A percentile compares a stretch with the other conserved stretches of the same genome.
phyloP scores from a whole-genome alignment of 2,888 invertebrate genomes.

The Gasteruption jaculator region DNA sequence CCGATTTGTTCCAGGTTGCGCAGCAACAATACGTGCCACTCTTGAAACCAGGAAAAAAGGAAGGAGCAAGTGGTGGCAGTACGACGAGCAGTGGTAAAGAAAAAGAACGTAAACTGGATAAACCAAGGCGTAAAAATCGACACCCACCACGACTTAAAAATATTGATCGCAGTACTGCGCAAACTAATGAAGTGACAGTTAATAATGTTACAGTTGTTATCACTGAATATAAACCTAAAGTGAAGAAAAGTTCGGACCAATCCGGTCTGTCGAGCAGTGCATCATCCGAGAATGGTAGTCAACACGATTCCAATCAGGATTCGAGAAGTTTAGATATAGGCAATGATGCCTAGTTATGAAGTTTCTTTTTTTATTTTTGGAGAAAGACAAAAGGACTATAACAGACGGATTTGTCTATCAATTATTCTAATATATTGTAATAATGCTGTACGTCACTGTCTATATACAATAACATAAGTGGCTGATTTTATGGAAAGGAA shows the following conservation, averaged over 20 bases:
- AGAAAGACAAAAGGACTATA: background rate
- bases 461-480: slow-evolving; percentile 24
- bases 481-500: slow-evolving; percentile 19
- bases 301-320: slow-evolving; percentile 54
- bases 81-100: slow-evolving; percentile 40
- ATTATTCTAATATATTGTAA: slow-evolving; percentile 39
- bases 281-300: slow-evolving; percentile 53
- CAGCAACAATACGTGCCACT: slow-evolving; percentile 50
- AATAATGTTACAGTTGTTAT: slow-evolving; percentile 96
- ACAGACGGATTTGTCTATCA: slow-evolving; percentile 29
- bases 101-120: slow-evolving; percentile 46
- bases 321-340: slow-evolving; percentile 52
- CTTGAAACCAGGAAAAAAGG: slow-evolving; percentile 53
- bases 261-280: slow-evolving; percentile 52
- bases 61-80: slow-evolving; percentile 46
- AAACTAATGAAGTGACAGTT: slow-evolving; percentile 92
- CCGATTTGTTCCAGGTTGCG: slow-evolving; percentile 39
- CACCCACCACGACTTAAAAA: slow-evolving; percentile 84
- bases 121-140: slow-evolving; percentile 46
- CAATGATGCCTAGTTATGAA: slow-evolving; percentile 46
- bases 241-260: slow-evolving; percentile 50
- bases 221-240: slow-evolving; percentile 89
- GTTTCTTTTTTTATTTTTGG: slow-evolving; percentile 6
- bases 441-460: slow-evolving; percentile 33
- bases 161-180: slow-evolving; percentile 87